phyloP scores from a whole-genome alignment of 2,888 invertebrate species.

The Chironomus tentans region DNA sequence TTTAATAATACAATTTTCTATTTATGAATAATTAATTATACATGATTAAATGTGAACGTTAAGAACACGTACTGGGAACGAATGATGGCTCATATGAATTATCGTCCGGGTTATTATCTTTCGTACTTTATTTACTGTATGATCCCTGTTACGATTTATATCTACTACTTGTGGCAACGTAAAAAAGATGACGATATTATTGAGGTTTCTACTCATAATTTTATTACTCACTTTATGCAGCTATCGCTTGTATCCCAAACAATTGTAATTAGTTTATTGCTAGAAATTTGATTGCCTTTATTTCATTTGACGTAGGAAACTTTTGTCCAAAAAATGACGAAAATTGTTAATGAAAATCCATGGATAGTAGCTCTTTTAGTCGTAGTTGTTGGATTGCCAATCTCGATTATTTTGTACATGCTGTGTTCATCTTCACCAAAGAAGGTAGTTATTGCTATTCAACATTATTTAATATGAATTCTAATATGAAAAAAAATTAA shows the following conservation, averaged over 20 bases:
- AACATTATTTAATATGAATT: not conserved
- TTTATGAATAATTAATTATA: not conserved
- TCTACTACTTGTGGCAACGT: conserved; percentile 57
- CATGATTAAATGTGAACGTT: not conserved
- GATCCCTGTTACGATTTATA: conserved; percentile 59
- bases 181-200: conserved; percentile 33
- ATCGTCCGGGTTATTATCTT: conserved; percentile 73
- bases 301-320: conserved; percentile 55
- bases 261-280: not conserved
- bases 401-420: conserved; percentile 70
- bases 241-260: not conserved
- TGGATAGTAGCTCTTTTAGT: conserved; percentile 86
- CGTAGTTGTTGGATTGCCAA: conserved; percentile 64
- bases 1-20: conserved; percentile 5
- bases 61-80: conserved; percentile 65
- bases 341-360: conserved; percentile 74
- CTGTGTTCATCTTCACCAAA: conserved; percentile 55
- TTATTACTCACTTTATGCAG: not conserved
- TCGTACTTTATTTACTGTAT: conserved; percentile 67
- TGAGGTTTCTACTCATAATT: not conserved
- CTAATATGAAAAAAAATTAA: too few species aligned
- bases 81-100: conserved; percentile 61
- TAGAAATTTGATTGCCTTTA: not conserved
- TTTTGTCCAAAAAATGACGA: conserved; percentile 62
- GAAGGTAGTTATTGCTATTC: conserved; percentile 44